Evolutionary conservation across 35 echinoderm and acorn worm species (phyloP).

Genomic region (Lytechinus variegatus): DNA sequence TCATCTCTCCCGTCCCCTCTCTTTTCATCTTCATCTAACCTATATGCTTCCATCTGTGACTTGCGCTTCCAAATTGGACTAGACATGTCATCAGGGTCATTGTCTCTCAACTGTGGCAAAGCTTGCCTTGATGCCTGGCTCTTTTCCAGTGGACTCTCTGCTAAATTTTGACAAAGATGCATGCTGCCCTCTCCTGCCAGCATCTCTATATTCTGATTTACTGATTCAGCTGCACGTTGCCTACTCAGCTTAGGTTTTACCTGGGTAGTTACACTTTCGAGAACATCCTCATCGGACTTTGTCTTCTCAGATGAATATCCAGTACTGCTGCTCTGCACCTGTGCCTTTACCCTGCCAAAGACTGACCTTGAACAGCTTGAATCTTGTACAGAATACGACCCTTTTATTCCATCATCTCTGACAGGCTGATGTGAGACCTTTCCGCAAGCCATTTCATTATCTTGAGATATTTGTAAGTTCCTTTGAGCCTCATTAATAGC

Average conservation of each 20-base stretch:
- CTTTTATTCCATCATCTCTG: neutral
- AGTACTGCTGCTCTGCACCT: conserved; percentile 3
- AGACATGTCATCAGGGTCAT: conserved; percentile 18
- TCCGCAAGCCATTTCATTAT: neutral
- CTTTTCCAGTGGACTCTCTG: neutral
- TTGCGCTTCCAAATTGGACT: conserved; percentile 41
- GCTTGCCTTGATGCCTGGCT: neutral
- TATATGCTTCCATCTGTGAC: conserved; percentile 31
- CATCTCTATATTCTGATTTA: conserved; percentile 9
- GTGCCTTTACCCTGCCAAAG: neutral
- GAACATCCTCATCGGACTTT: neutral
- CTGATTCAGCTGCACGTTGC: neutral
- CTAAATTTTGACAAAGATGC: neutral
- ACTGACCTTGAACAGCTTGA: neutral
- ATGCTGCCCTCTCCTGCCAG: neutral
- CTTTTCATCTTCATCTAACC: neutral
- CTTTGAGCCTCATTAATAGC: conserved; percentile 28
- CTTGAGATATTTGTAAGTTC: neutral
- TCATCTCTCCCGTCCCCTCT: neutral
- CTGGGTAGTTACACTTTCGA: neutral
- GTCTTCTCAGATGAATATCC: neutral
- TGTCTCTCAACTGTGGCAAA: neutral
- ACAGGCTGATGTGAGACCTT: neutral
- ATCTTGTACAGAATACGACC: neutral
- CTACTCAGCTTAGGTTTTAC: conserved; percentile 26